phyloP scores from a whole-genome alignment of 2,888 invertebrate genomes.

The Actias luna region DNA sequence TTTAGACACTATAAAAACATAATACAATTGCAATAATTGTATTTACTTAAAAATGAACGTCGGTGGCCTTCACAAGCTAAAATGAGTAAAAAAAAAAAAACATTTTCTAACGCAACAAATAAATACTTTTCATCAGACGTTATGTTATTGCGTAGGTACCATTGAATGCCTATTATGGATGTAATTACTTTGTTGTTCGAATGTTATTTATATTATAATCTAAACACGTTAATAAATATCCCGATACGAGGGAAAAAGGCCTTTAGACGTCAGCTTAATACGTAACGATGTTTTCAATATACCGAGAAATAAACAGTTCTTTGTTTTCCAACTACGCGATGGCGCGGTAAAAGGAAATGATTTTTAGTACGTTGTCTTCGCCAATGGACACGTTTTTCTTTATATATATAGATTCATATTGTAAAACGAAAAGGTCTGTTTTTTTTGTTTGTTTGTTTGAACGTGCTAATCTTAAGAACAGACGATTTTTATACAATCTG shows the following conservation, averaged over 20 bases:
- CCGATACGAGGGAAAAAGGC: background rate
- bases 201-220: background rate
- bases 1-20: too few species aligned
- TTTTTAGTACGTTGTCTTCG: background rate
- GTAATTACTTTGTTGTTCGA: background rate
- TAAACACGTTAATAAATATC: background rate
- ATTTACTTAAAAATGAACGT: background rate
- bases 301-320: background rate
- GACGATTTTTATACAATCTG: too few species aligned
- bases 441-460: too few species aligned
- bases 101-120: background rate
- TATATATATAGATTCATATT: too few species aligned
- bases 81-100: background rate
- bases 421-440: too few species aligned
- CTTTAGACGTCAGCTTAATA: background rate
- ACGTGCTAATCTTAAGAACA: too few species aligned
- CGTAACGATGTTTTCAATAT: background rate
- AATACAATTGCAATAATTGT: background rate
- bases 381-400: background rate
- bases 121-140: background rate
- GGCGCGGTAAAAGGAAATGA: background rate
- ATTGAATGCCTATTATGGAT: background rate
- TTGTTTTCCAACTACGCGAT: background rate
- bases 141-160: background rate
- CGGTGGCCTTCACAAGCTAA: background rate